A percentile compares a stretch with the other conserved stretches of the same genome.
These are phyloP conservation scores for Pteropus rufus DNA, from an alignment of 2,797 vertebrate species.

Conservation along the genomic window DNA sequence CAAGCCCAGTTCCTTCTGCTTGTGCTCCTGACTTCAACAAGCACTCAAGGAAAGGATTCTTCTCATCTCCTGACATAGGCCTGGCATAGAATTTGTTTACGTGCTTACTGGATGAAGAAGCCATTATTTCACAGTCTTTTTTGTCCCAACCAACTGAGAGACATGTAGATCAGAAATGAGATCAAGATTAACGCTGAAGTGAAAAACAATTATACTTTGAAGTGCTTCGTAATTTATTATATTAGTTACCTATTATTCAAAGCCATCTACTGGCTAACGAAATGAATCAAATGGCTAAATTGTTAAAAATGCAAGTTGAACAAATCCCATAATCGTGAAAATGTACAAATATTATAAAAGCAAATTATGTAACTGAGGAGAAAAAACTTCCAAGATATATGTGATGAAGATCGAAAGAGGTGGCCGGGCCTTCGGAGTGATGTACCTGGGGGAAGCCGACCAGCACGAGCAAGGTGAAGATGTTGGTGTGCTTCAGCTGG, in stretches of 20 bases:
- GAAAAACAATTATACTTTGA: not conserved
- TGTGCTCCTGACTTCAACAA: not conserved
- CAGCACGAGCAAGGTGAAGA: slow-evolving; percentile 95
- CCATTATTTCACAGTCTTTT: not conserved
- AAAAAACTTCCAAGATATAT: not conserved
- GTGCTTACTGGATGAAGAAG: not conserved
- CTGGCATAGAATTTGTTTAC: not conserved
- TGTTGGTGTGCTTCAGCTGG: slow-evolving; percentile 94
- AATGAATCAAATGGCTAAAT: not conserved
- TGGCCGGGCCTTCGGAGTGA: not conserved
- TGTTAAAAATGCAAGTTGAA: not conserved
- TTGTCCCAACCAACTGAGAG: not conserved
- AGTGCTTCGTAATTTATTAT: not conserved
- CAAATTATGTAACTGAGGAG: not conserved
- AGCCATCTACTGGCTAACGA: not conserved
- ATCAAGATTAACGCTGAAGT: not conserved
- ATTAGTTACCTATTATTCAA: not conserved
- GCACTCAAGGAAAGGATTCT: not conserved
- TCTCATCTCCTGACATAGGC: not conserved
- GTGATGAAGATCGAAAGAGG: not conserved
- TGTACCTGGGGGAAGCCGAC: slow-evolving; percentile 97
- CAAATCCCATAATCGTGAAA: not conserved
- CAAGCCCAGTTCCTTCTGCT: not conserved
- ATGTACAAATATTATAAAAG: not conserved
- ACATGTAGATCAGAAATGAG: slow-evolving; percentile 4